A percentile compares a stretch with the other conserved stretches of the same genome.
Conservation (phyloP, 2,888 invertebrate species). For the Orthonevra nobilis region DNA sequence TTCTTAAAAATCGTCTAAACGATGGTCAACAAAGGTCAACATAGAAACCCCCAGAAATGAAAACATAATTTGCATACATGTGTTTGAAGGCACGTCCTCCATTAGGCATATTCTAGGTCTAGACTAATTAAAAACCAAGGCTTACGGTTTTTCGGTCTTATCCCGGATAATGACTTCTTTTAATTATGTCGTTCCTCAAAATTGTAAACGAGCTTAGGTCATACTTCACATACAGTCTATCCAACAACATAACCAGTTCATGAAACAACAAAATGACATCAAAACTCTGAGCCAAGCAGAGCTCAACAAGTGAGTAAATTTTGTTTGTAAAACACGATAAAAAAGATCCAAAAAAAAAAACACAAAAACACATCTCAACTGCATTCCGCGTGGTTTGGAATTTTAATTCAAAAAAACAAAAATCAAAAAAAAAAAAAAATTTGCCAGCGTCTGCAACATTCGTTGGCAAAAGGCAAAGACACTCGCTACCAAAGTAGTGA, state of each 20-base stretch:
- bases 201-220: no score
- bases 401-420: conserved; percentile 24
- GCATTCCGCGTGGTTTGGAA: conserved; percentile 17
- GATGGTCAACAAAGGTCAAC: no score
- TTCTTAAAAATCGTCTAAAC: background rate
- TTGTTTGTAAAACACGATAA: no score
- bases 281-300: background rate
- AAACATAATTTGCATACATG: background rate
- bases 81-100: background rate
- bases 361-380: conserved; percentile 3
- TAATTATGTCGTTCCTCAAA: conserved; percentile 9
- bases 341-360: no score
- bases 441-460: conserved; percentile 28
- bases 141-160: background rate
- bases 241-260: background rate
- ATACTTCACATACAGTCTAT: background rate
- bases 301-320: background rate
- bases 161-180: conserved; percentile 3
- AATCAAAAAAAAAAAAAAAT: background rate
- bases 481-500: background rate
- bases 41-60: no score
- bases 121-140: conserved; percentile 20
- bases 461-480: conserved; percentile 7
- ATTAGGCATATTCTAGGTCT: conserved; percentile 7
- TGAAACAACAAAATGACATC: background rate